Evolutionary conservation across 2,888 invertebrate species (phyloP).

Genomic region (Ophion slaviceki): DNA sequence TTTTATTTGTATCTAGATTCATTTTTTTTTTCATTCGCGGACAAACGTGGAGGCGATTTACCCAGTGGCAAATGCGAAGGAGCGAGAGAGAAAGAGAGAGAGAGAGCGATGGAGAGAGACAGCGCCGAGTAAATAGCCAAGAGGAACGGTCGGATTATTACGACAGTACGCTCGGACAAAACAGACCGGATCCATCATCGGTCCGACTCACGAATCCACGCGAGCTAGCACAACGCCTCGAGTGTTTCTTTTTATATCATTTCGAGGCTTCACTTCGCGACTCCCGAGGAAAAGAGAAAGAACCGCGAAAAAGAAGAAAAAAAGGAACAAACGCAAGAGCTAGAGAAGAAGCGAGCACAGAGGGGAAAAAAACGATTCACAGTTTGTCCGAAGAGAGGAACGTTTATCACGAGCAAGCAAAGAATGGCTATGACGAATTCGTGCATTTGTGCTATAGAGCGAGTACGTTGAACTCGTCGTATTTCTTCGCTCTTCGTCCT

Average conservation of each 20-base stretch:
- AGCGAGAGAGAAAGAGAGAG: not conserved
- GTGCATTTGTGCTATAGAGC: conserved; percentile 31
- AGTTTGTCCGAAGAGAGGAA: conserved; percentile 17
- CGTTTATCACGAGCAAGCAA: conserved; percentile 31
- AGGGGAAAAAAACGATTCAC: conserved; percentile 28
- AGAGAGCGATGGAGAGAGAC: conserved; percentile 5
- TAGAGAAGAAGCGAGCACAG: not conserved
- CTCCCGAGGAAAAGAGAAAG: conserved; percentile 12
- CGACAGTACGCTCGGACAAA: conserved; percentile 31
- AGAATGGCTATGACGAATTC: conserved; percentile 49
- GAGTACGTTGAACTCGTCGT: conserved; percentile 37
- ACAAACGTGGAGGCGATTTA: conserved; percentile 4
- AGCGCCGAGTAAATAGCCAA: conserved; percentile 14
- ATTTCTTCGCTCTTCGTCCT: not conserved
- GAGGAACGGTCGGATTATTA: conserved; percentile 32
- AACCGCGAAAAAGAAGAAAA: not conserved
- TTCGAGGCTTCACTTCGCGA: conserved; percentile 29
- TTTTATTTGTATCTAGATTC: not conserved
- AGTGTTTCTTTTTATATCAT: conserved; percentile 48
- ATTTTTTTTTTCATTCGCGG: conserved; percentile 2
- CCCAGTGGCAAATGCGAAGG: conserved; percentile 19
- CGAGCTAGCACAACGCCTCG: conserved; percentile 20
- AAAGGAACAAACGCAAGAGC: not conserved
- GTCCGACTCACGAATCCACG: conserved; percentile 26
- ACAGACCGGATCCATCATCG: conserved; percentile 50